Evolutionary conservation across 2,797 vertebrate genomes (phyloP).

Genomic region (Morelia viridis): DNA sequence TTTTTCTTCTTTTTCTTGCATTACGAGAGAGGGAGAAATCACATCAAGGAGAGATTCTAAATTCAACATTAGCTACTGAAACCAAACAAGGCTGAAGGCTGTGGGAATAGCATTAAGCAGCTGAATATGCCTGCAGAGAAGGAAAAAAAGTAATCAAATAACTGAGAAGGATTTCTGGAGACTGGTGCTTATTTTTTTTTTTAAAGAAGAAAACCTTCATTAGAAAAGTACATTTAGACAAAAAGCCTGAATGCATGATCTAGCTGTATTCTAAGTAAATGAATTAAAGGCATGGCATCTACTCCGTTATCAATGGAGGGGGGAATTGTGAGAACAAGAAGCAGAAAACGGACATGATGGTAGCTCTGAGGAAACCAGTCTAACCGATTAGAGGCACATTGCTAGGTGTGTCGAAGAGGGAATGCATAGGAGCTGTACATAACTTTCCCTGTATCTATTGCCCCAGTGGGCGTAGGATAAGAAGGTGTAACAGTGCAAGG

Average conservation of each 20-base stretch:
- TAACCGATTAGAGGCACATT: background rate
- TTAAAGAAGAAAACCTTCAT: background rate
- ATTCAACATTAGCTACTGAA: background rate
- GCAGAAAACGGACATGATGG: background rate
- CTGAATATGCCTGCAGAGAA: background rate
- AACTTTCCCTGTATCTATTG: background rate
- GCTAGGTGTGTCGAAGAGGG: background rate
- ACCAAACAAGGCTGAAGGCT: background rate
- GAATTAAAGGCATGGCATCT: background rate
- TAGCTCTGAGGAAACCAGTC: background rate
- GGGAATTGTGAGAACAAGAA: background rate
- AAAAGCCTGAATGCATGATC: background rate
- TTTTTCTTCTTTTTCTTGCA: background rate
- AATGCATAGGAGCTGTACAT: background rate
- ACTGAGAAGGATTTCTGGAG: background rate
- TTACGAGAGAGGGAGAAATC: background rate
- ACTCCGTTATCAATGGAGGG: background rate
- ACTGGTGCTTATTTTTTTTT: background rate
- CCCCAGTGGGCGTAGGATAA: background rate
- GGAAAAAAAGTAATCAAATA: background rate
- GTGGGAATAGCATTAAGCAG: background rate
- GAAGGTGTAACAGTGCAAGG: background rate
- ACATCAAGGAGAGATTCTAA: background rate
- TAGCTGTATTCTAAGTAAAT: background rate
- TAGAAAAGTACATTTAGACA: background rate